Evolutionary conservation across 2,888 invertebrate species (phyloP).

Genomic region (Seira sanloemensis): DNA sequence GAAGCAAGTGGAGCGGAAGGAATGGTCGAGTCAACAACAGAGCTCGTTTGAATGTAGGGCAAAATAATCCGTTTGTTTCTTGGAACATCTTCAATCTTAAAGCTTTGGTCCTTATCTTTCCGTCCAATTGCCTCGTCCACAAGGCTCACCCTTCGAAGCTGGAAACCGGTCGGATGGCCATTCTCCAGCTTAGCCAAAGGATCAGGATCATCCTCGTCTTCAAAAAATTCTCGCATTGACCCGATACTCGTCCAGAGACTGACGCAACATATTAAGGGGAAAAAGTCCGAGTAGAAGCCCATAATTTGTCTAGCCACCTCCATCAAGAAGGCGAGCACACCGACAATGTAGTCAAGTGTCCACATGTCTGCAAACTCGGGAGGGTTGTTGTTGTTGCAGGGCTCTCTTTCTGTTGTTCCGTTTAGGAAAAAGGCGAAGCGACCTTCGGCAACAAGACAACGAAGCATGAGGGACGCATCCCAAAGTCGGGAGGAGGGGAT

Average conservation of each 20-base stretch:
- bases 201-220: too few species aligned
- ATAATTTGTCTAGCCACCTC: slow-evolving; percentile 33
- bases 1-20: slow-evolving; percentile 20
- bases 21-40: neutral
- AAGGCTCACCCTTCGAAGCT: slow-evolving; percentile 9
- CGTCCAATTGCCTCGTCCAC: neutral
- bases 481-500: slow-evolving; percentile 24
- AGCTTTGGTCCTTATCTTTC: neutral
- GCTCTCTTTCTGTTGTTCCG: neutral
- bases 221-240: slow-evolving; percentile 11
- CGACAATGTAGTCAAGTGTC: slow-evolving; percentile 10
- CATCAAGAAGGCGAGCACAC: slow-evolving; percentile 31
- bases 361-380: neutral
- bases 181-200: neutral
- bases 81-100: too few species aligned
- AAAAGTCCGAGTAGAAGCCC: slow-evolving; percentile 47
- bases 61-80: neutral
- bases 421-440: slow-evolving; percentile 43
- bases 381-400: slow-evolving; percentile 11
- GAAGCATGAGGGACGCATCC: slow-evolving; percentile 31
- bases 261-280: slow-evolving; percentile 32
- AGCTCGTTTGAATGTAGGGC: neutral
- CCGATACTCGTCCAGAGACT: slow-evolving; percentile 35
- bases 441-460: slow-evolving; percentile 36
- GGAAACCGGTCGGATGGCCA: neutral